Evolutionary conservation across 1,140 invertebrate species (phyloP).

Genomic region (Drusus annulatus): DNA sequence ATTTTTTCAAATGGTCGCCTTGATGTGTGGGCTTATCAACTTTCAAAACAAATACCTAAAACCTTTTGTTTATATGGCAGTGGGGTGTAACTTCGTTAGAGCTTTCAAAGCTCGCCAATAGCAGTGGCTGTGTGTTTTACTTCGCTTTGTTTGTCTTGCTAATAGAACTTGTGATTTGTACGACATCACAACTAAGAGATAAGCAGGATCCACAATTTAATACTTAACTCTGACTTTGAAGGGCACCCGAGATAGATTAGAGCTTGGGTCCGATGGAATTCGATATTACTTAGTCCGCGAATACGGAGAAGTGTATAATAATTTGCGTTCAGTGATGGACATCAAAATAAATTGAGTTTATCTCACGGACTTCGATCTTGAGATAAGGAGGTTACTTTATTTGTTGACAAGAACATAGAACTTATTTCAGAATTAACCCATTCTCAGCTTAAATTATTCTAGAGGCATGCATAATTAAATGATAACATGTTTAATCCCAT

Average conservation of each 20-base stretch:
- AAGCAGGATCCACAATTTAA: not conserved
- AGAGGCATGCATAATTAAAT: too few species aligned
- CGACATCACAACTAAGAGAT: not conserved
- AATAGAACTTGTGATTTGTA: not conserved
- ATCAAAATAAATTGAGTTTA: too few species aligned
- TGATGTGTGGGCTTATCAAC: not conserved
- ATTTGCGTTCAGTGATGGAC: too few species aligned
- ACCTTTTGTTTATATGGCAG: not conserved
- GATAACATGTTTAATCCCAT: too few species aligned
- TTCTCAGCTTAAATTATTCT: too few species aligned
- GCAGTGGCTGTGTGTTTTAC: not conserved
- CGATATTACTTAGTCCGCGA: not conserved
- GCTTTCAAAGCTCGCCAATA: not conserved
- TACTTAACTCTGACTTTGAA: not conserved
- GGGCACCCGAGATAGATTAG: not conserved
- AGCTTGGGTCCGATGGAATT: not conserved
- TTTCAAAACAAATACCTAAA: constrained; percentile 2
- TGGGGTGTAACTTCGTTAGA: not conserved
- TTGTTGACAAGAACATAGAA: too few species aligned
- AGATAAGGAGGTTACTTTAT: too few species aligned
- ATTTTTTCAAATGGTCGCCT: not conserved
- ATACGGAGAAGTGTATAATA: too few species aligned
- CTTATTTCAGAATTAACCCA: too few species aligned
- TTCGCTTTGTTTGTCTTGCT: not conserved
- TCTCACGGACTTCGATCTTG: too few species aligned